phyloP scores from a whole-genome alignment of 1,140 invertebrate genomes.

The Antheraea pernyi region DNA sequence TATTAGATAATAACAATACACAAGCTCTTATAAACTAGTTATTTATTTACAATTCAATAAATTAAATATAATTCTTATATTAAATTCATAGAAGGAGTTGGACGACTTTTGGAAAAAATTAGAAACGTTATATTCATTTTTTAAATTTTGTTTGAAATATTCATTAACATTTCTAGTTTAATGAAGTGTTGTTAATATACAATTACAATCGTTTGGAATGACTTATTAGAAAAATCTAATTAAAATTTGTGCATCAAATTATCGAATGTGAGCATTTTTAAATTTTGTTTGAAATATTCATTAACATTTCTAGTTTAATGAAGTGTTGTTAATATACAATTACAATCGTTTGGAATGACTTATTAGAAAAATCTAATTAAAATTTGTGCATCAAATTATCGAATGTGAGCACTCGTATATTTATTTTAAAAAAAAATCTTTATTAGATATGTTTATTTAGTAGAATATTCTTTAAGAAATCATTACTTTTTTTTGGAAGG shows the following conservation, averaged over 20 bases:
- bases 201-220: too few relatives aligned
- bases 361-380: not conserved
- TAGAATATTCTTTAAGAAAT: too few relatives aligned
- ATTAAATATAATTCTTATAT: conserved; percentile 1
- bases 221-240: not conserved
- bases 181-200: too few relatives aligned
- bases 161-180: too few relatives aligned
- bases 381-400: not conserved
- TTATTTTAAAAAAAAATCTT: too few relatives aligned
- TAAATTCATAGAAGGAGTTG: conserved; percentile 12
- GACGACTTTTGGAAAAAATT: not conserved
- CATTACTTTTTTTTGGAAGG: too few relatives aligned
- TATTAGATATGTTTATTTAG: not conserved
- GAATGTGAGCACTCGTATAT: not conserved
- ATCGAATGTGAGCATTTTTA: not conserved
- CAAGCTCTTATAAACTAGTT: conserved; percentile 5
- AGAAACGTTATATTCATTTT: not conserved
- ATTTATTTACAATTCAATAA: conserved; percentile 12
- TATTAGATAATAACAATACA: conserved; percentile 5
- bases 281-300: too few relatives aligned
- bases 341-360: too few relatives aligned
- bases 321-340: too few relatives aligned
- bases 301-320: too few relatives aligned
- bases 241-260: conserved; percentile 1
- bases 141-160: too few relatives aligned